Base-by-base conservation (phyloP, 2,113 vertebrate species). In the Bubo bubo region DNA sequence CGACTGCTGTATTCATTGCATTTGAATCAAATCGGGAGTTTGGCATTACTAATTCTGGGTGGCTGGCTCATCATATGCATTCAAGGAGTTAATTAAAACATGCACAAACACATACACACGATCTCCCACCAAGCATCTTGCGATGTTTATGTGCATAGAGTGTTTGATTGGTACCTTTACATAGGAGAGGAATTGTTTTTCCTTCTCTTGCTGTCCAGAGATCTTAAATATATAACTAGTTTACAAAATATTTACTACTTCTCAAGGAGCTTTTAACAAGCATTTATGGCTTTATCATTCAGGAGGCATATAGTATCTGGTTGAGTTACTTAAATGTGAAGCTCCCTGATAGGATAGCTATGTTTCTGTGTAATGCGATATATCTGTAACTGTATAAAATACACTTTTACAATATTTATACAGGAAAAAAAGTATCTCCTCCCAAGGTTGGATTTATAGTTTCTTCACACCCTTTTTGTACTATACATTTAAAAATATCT, bases 81-180 rank as follows among this genome's bases (percentile, higher is more conserved):
- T 96, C 74, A 95, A 95, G 92, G 97, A 96, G 97, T 98, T 98
- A 98, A 96, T 97, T 97, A 96, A 97, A 93, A 96, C 93, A 96
- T 88, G 56, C 94, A 95, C 94, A 95, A 96, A 95, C 97, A 95
- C 94, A 94, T 95, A 83, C 82, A 94, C 90, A 74, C 86, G 32
- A 43, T 92, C 91, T 94, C 96, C 91, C 95, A 95, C 92, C 86
- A 88, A 91, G 95, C 95, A 79, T 93, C 91, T 95, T 96, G 84
- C 34, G 22, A 90, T 88, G 92, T 96, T 93, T 97, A 80, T 90
- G 82, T 94, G 88, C 66, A 45, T 50, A 67, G 93, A 88, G 95
- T 92, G 59, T 96, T 83, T 93, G 72, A 96, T 77, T 93, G 96
- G 95, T 93, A 95, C 94, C 95, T 97, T 39, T 86, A 94, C 88